Percentiles rank a stretch among this genome's conserved stretches.
Evolutionary conservation across 2,113 vertebrate species (phyloP).

Genomic region (Mesembrinibis cayennensis): DNA sequence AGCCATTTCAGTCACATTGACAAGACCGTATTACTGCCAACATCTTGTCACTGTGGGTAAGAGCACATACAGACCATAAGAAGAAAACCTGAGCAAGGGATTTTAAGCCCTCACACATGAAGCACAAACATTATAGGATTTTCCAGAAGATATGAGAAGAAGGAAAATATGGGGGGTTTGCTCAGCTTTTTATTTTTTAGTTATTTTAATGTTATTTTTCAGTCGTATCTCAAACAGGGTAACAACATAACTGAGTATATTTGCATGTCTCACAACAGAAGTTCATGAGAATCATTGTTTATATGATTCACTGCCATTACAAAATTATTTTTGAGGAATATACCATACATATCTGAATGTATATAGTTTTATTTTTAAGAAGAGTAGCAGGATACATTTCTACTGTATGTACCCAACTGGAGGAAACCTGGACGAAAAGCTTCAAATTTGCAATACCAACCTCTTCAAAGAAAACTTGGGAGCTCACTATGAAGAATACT

Average conservation of each 20-base stretch:
- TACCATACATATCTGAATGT: neutral
- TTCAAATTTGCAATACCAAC: neutral
- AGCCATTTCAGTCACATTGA: neutral
- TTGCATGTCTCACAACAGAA: neutral
- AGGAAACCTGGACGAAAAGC: neutral
- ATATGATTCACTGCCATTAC: neutral
- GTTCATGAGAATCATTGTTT: neutral
- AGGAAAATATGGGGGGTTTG: neutral
- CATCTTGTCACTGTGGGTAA: neutral
- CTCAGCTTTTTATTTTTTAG: neutral
- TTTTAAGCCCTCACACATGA: neutral
- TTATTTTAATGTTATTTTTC: neutral
- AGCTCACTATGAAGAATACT: neutral
- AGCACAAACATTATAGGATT: constrained; percentile 18
- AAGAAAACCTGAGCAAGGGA: neutral
- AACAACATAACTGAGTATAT: neutral
- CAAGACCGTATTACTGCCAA: neutral
- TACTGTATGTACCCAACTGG: neutral
- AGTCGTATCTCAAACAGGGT: neutral
- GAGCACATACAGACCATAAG: neutral
- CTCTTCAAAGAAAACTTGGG: neutral
- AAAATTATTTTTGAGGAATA: neutral
- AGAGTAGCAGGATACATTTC: neutral
- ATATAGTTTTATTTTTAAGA: neutral
- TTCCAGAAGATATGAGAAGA: constrained; percentile 18